phyloP scores from a whole-genome alignment of 2,888 invertebrate species.

The Tachina fera region DNA sequence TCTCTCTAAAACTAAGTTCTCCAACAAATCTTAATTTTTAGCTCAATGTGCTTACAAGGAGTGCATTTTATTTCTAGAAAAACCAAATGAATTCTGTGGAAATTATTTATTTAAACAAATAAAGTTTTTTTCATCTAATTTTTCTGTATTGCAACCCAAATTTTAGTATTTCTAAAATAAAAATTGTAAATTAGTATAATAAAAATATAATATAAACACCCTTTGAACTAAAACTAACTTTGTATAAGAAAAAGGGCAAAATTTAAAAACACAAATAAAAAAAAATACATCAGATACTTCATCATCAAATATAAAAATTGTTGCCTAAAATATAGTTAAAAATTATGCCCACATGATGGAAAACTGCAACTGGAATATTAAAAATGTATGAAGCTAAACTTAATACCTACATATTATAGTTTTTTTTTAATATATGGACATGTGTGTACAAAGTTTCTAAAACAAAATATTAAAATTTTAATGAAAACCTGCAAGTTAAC shows the following conservation, averaged over 20 bases:
- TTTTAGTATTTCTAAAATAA: neutral
- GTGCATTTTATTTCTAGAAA: too few species aligned
- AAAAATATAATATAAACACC: neutral
- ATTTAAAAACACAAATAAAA: neutral
- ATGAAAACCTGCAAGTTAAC: constrained; percentile 15
- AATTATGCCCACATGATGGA: constrained; percentile 37
- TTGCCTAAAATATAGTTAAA: neutral
- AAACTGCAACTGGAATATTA: constrained; percentile 36
- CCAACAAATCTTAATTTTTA: too few species aligned
- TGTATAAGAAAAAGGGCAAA: neutral
- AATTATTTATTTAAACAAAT: too few species aligned
- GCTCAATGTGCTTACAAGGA: too few species aligned
- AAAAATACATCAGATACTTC: constrained; percentile 4
- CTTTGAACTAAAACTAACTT: neutral
- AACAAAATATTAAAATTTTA: neutral
- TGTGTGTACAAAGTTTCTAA: constrained; percentile 2
- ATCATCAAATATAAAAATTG: neutral
- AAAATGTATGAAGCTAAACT: constrained; percentile 43
- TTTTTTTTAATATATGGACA: neutral
- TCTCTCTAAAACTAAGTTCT: too few species aligned
- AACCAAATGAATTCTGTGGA: too few species aligned
- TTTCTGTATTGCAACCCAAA: neutral
- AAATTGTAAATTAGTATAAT: neutral
- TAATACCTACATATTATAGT: neutral
- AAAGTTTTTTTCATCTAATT: neutral